Conservation (phyloP, 2,797 vertebrate species). For the Scolopax bukidnonensis region DNA sequence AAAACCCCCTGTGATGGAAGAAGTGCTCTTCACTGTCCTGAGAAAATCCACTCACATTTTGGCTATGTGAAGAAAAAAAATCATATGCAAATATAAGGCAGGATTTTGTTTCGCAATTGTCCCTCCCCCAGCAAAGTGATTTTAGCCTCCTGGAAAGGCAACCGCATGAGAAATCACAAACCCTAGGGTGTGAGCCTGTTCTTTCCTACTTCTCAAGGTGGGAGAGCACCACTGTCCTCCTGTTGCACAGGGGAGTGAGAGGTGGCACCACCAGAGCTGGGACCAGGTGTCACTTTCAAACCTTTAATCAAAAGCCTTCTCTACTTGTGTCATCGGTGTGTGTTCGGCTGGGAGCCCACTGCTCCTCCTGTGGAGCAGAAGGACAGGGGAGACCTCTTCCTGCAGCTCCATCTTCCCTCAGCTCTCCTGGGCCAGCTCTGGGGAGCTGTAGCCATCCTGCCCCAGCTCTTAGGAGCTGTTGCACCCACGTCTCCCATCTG, state of each 20-base stretch:
- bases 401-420: not conserved
- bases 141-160: not conserved
- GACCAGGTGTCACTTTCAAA: not conserved
- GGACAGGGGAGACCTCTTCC: not conserved
- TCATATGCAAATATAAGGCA: rapidly evolving
- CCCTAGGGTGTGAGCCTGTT: not conserved
- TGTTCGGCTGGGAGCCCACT: not conserved
- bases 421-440: not conserved
- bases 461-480: not conserved
- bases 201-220: not conserved
- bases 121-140: not conserved
- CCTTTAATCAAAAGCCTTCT: not conserved
- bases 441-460: not conserved
- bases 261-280: not conserved
- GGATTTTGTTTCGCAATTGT: not conserved
- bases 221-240: not conserved
- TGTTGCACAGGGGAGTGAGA: not conserved
- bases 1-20: not conserved
- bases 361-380: not conserved
- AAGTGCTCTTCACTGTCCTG: not conserved
- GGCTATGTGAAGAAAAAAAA: not conserved
- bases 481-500: not conserved
- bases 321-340: not conserved
- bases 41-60: not conserved
- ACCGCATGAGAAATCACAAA: not conserved